Evolutionary conservation across 2,888 invertebrate genomes (phyloP).

Genomic region (Congeria kusceri): DNA sequence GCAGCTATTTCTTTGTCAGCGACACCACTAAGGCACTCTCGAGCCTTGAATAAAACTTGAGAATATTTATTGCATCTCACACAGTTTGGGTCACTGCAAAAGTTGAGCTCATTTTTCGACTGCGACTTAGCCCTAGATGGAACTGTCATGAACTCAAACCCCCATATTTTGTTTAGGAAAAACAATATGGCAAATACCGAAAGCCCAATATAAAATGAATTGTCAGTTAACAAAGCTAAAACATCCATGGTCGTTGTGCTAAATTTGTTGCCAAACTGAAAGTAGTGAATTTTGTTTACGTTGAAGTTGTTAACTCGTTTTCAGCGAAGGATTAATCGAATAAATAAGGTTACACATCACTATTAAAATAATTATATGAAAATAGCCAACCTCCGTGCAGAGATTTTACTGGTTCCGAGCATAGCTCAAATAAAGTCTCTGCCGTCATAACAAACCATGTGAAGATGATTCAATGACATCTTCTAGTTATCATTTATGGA

Average conservation of each 20-base stretch:
- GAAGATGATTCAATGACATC: no score
- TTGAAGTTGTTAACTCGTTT: neutral
- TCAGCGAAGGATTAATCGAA: no score
- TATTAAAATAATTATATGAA: no score
- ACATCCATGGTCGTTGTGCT: neutral
- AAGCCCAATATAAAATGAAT: constrained; percentile 32
- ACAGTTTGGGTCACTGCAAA: constrained; percentile 71
- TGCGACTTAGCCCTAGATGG: neutral
- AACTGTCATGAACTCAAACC: constrained; percentile 25
- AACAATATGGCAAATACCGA: constrained; percentile 12
- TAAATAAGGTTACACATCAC: no score
- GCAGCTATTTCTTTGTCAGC: neutral
- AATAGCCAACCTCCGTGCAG: no score
- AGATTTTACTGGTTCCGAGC: no score
- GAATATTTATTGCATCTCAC: constrained; percentile 67
- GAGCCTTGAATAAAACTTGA: neutral
- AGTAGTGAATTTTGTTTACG: constrained; percentile 10
- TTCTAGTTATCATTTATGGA: no score
- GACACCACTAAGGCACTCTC: neutral
- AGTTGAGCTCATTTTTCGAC: neutral
- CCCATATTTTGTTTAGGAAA: constrained; percentile 16
- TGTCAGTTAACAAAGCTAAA: constrained; percentile 9
- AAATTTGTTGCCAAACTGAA: neutral
- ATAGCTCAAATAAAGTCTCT: no score
- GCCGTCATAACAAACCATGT: no score